These are phyloP conservation scores for Bolinopsis microptera DNA, from an alignment of 37 sponge, comb jelly and placozoan species.

Conservation along the genomic window DNA sequence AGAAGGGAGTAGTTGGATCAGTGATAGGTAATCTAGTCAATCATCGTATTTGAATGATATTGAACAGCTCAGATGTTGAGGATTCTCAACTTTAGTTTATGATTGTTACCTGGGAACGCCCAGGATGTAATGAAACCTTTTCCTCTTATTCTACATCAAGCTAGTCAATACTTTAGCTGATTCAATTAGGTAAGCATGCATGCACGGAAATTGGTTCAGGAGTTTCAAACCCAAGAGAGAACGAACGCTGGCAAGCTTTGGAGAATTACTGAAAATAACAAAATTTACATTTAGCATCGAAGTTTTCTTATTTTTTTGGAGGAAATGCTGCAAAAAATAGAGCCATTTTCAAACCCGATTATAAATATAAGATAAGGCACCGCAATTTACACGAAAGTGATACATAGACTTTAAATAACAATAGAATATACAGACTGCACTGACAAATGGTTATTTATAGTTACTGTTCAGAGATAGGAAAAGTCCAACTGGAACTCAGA, in stretches of 20 bases:
- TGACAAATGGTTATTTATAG: background rate
- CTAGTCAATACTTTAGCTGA: background rate
- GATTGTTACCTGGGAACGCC: conserved; percentile 17
- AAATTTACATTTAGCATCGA: background rate
- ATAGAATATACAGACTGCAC: background rate
- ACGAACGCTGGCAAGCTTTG: background rate
- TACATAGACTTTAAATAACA: background rate
- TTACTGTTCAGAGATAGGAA: background rate
- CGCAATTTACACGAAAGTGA: background rate
- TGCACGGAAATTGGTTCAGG: background rate
- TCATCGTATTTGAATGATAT: background rate
- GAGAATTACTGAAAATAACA: background rate
- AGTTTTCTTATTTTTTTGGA: background rate
- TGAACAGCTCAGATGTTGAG: conserved; percentile 25
- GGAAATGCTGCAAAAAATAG: background rate
- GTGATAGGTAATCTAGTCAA: background rate
- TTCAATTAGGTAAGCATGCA: background rate
- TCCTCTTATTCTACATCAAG: background rate
- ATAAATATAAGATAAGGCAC: background rate
- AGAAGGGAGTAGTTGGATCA: background rate
- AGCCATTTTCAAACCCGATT: background rate
- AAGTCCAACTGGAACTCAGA: background rate
- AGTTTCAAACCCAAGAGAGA: background rate
- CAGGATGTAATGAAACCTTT: background rate
- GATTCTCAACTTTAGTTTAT: background rate